These are phyloP conservation scores for Palloptera scutellata DNA, from an alignment of 2,888 invertebrate species.

Conservation along the genomic window DNA sequence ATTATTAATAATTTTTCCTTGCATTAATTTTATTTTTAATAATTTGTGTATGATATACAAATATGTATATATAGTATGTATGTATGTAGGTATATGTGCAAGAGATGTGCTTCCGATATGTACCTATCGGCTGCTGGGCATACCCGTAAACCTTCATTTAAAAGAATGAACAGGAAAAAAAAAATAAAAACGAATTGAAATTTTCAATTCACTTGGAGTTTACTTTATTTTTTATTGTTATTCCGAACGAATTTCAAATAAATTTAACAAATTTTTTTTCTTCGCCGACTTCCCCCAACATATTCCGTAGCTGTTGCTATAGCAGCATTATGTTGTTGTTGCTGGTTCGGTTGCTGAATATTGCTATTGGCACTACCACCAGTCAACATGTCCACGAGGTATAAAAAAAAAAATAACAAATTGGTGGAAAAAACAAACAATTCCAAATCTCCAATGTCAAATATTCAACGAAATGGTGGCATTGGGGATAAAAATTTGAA, in stretches of 20 bases:
- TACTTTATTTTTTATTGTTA: not conserved
- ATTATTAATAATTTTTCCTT: too few relatives aligned
- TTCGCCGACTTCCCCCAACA: too few relatives aligned
- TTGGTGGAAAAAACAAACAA: not conserved
- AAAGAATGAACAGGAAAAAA: too few relatives aligned
- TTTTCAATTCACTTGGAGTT: conserved; percentile 1
- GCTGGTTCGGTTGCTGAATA: not conserved
- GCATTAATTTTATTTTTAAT: too few relatives aligned
- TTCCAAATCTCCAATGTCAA: conserved; percentile 8
- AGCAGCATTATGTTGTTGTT: too few relatives aligned
- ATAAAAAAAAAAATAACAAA: not conserved
- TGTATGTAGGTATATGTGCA: too few relatives aligned
- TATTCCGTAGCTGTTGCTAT: too few relatives aligned
- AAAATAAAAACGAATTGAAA: conserved; percentile 2
- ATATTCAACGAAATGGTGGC: conserved; percentile 1
- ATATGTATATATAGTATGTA: too few relatives aligned
- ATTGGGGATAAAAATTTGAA: conserved; percentile 3
- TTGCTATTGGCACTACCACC: not conserved
- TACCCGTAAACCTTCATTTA: too few relatives aligned
- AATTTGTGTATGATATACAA: too few relatives aligned
- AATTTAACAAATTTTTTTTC: not conserved
- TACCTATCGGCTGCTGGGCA: too few relatives aligned
- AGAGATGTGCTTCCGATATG: too few relatives aligned
- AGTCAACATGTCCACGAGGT: conserved; percentile 7
- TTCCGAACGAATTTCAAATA: not conserved